A percentile compares a stretch with the other conserved stretches of the same genome.
Conservation (phyloP, 2,797 vertebrate species). For the Pachyuromys duprasi region DNA sequence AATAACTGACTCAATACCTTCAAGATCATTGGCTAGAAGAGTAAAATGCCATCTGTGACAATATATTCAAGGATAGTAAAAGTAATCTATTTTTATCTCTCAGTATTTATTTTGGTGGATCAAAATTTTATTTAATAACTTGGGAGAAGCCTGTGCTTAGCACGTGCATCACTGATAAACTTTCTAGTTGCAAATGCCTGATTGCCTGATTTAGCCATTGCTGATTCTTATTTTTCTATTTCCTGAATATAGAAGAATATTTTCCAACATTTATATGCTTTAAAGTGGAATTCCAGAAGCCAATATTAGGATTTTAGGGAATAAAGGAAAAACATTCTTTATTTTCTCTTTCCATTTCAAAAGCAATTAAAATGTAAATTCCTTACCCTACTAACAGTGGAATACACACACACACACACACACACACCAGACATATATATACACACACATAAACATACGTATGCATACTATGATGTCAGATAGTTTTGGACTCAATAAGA, state of each 20-base stretch:
- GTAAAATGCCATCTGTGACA: not conserved
- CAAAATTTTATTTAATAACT: slow-evolving; percentile 37
- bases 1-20: not conserved
- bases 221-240: slow-evolving; percentile 48
- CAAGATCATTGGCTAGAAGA: not conserved
- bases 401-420: not conserved
- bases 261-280: not conserved
- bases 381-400: not conserved
- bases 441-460: not conserved
- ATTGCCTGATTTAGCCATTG: slow-evolving; percentile 52
- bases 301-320: not conserved
- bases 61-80: not conserved
- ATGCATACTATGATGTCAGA: not conserved
- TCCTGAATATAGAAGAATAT: not conserved
- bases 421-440: too few relatives aligned
- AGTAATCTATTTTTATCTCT: not conserved
- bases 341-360: slow-evolving; percentile 49
- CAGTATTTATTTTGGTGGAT: not conserved
- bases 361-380: not conserved
- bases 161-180: slow-evolving; percentile 31
- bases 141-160: not conserved
- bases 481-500: too few relatives aligned
- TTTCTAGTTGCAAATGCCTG: slow-evolving; percentile 44
- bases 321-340: not conserved
- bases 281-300: slow-evolving; percentile 17